Conservation (phyloP, 2,113 vertebrate species). For the Cygnus atratus region DNA sequence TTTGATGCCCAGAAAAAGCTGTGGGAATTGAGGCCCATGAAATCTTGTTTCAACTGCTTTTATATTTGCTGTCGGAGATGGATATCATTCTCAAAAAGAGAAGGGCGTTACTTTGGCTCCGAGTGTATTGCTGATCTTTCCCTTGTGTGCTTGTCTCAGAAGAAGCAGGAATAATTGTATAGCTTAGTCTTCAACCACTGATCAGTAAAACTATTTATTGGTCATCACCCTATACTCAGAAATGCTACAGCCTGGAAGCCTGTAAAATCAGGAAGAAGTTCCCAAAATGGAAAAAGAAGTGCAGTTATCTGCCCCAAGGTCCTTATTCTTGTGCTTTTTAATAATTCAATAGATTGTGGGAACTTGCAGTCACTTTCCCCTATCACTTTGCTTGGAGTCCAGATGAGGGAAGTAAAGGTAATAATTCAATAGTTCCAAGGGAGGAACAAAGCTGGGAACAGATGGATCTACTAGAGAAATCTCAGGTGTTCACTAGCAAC, state of each 20-base stretch:
- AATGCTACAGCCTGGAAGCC: background rate
- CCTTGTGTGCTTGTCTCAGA: slow-evolving; percentile 21
- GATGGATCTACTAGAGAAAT: background rate
- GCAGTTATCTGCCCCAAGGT: background rate
- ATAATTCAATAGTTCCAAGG: background rate
- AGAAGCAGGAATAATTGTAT: background rate
- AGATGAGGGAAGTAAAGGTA: background rate
- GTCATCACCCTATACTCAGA: background rate
- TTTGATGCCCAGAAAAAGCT: slow-evolving; percentile 71
- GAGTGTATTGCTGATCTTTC: slow-evolving; percentile 20
- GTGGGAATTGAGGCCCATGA: slow-evolving; percentile 80
- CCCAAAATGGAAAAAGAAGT: background rate
- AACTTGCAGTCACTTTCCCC: background rate
- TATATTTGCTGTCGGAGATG: slow-evolving; percentile 63
- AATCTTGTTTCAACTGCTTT: slow-evolving; percentile 77
- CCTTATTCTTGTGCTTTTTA: background rate
- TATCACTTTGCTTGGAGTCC: background rate
- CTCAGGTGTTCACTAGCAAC: background rate
- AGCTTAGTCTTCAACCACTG: background rate
- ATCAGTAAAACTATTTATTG: slow-evolving; percentile 41
- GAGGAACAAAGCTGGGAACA: background rate
- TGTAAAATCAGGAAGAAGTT: background rate
- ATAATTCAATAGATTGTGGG: background rate
- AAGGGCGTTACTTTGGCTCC: slow-evolving; percentile 68
- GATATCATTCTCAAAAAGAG: slow-evolving; percentile 55